Evolutionary conservation across 2,888 invertebrate species (phyloP), one percentile per base, ranked within the genome.

Genomic region (Homarus gammarus): DNA sequence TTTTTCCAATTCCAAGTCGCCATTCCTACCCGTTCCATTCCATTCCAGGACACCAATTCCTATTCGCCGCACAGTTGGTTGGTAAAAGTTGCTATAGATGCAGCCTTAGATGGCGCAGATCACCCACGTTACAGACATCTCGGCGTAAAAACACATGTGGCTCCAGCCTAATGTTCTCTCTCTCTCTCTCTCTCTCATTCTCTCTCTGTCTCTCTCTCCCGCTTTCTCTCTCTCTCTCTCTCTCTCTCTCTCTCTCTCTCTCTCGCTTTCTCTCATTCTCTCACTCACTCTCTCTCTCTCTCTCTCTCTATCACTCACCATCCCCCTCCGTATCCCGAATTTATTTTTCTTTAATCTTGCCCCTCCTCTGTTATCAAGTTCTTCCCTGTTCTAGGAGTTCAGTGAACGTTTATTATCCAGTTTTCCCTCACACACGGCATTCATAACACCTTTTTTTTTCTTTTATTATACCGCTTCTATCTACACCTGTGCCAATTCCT

Each of bases 81-180:
- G 81, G 81, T 81, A 81, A 81, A 81, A 81, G 81, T 81, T 81
- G 81, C 64, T 81, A 81, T 81, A 81, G 81, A 81, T 81, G 81
- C 81, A 81, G 81, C 61, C 56, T 81, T 61, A 81, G 81, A 81
- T 81, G 81, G 81, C 61, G 36, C 64, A 38, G 81, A 81, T 81
- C 81, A 38, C 61, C 40, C 64, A 36, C 81, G 64, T 81, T 81
- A 81, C 64, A 81, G 81, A 81, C 81, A 81, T 81, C 64, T 81
- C 36, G 81, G 64, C 81, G 81, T 81, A 81, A 81, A 81, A 81
- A 81, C 81, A 81, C 81, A 81, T 81, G 81, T 22, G 81, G 44
- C 81, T 81, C 81, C 36, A 12, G 81, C 64, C 81, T 81, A 81
- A 81, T 81, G 64, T 56, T 27, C 27, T n/a, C 12, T 27, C 18